Evolutionary conservation across 2,888 invertebrate genomes (phyloP), one percentile per base, ranked within the genome.

Genomic region (Disparrhopalites patrizii): DNA sequence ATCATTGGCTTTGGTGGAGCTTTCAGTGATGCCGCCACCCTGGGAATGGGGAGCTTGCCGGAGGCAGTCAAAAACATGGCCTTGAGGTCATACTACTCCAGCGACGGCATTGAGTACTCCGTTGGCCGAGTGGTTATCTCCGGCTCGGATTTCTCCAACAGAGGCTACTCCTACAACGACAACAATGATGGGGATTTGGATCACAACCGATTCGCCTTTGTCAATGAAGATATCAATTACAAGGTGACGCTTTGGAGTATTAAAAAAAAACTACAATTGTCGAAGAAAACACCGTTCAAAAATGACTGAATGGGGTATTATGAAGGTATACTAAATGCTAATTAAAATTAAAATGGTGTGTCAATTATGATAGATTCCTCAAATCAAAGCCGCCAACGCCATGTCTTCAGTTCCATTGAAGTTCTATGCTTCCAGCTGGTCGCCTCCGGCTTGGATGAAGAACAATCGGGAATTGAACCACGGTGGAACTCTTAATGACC

Each of bases 381-480:
- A 36, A 25, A 20, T 65, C 15, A 65, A 65, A 18, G 33, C 50
- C 5, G 65, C 65, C n/a, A 30, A 58, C 20, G 57, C 43, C 47
- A 31, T 57, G 1, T 20, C 62, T 1, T 31, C 40, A 15, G 28
- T 28, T 18, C 15, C 13, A 8, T 38, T 79, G 10, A 75, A 76
- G 28, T 70, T 82, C n/a, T 81, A 81, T 75, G 82, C 78, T 2
- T 79, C 79, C 60, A 80, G 81, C 0, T 82, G 82, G 82, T 80
- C 79, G 70, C 78, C 82, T 1, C 82, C 82, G 2, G 79, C 77
- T n/a, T 82, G 82, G 82, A 81, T 82, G 81, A 83, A 82, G 71
- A 79, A 79, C 7, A 81, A 79, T 38, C 20, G 33, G 15, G 52
- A 50, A 47, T 23, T 65, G 10, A 38, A 64, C 47, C 65, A 57